Evolutionary conservation across 2,797 vertebrate genomes (phyloP).

Genomic region (Numenius phaeopus): DNA sequence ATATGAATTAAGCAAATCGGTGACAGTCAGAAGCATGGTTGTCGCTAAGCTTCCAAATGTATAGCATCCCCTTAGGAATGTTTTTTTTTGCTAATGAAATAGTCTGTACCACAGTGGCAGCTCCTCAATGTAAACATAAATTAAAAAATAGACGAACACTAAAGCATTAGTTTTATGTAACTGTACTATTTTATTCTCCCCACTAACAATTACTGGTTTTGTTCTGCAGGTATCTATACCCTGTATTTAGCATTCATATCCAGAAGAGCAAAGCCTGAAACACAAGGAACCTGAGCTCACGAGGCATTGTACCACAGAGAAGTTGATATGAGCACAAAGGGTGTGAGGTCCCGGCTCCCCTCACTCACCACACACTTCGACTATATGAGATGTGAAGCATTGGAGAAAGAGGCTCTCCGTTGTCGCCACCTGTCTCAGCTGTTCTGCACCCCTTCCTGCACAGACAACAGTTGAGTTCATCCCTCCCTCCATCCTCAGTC

Average conservation of each 20-base stretch:
- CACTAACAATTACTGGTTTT: background rate
- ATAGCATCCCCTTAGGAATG: background rate
- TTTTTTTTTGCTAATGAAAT: background rate
- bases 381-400: fast-evolving
- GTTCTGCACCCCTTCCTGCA: background rate
- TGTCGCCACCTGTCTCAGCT: background rate
- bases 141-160: background rate
- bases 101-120: background rate
- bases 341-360: background rate
- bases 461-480: background rate
- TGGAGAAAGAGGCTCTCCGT: background rate
- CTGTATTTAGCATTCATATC: background rate
- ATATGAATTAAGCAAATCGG: background rate
- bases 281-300: fast-evolving
- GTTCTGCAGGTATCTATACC: background rate
- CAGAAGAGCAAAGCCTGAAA: background rate
- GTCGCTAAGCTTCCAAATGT: background rate
- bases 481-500: background rate
- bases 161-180: background rate
- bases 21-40: background rate
- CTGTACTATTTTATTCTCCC: background rate
- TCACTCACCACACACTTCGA: background rate
- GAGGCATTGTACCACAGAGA: background rate
- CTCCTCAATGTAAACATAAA: background rate
- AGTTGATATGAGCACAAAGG: background rate